These are phyloP conservation scores for Tethea ocularis DNA, from an alignment of 2,888 invertebrate species.

Conservation along the genomic window DNA sequence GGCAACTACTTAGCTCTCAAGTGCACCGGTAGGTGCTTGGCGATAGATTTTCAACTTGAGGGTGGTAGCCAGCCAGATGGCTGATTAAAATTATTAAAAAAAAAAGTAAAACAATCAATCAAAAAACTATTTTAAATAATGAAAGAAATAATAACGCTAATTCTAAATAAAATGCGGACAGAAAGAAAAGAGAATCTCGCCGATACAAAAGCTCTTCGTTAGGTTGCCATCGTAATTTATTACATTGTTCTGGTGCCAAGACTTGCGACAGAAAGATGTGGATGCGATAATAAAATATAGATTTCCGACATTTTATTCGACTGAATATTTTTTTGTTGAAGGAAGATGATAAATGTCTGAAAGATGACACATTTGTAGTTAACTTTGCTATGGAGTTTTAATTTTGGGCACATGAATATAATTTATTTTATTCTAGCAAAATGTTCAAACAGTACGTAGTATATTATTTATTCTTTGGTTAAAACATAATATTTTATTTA, in stretches of 20 bases:
- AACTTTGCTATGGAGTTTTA: not conserved
- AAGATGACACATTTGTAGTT: slow-evolving; percentile 13
- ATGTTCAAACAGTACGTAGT: no score
- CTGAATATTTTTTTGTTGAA: not conserved
- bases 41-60: no score
- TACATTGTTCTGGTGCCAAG: slow-evolving; percentile 56
- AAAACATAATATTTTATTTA: no score
- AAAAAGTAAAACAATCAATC: not conserved
- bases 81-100: no score
- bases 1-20: no score
- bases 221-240: slow-evolving; percentile 58
- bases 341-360: not conserved
- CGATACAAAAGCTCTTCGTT: slow-evolving; percentile 56
- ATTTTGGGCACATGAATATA: not conserved
- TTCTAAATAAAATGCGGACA: slow-evolving; percentile 33
- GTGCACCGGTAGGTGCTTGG: no score
- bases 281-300: slow-evolving; percentile 14
- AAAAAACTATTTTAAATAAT: slow-evolving; percentile 15
- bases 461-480: no score
- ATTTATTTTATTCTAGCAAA: no score
- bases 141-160: slow-evolving; percentile 31
- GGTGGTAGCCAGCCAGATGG: no score
- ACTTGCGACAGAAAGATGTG: slow-evolving; percentile 34
- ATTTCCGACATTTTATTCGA: slow-evolving; percentile 1
- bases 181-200: slow-evolving; percentile 39